phyloP scores from a whole-genome alignment of 2,888 invertebrate genomes.

The Synanthedon myopaeformis region DNA sequence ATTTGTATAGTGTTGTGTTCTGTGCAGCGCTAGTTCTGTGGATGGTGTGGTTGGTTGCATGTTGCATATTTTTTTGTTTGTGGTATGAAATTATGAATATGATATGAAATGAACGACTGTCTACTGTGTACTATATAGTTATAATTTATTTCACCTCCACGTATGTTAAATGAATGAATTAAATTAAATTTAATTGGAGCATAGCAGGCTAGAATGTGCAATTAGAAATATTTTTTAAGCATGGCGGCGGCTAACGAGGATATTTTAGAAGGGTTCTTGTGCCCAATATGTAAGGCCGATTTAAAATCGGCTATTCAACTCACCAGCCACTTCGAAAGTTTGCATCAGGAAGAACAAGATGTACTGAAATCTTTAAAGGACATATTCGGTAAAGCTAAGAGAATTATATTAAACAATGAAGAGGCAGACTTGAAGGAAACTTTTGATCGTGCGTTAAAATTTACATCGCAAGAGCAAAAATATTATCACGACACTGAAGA shows the following conservation, averaged over 20 bases:
- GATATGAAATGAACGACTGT: no score
- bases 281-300: conserved; percentile 94
- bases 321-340: conserved; percentile 88
- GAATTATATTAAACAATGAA: conserved; percentile 84
- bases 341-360: conserved; percentile 89
- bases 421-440: conserved; percentile 73
- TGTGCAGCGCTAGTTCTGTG: no score
- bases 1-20: no score
- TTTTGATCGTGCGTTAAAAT: conserved; percentile 66
- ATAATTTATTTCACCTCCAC: conserved; percentile 4
- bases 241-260: conserved; percentile 65
- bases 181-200: conserved; percentile 5
- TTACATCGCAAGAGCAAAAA: conserved; percentile 41
- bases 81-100: no score
- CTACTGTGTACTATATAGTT: no score
- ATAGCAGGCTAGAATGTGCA: conserved; percentile 11
- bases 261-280: conserved; percentile 92
- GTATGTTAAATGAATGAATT: no score
- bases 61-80: no score
- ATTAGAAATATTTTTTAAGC: conserved; percentile 13
- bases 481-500: conserved; percentile 41
- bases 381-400: conserved; percentile 90
- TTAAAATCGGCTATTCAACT: conserved; percentile 86
- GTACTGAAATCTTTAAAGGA: conserved; percentile 84
- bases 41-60: no score